phyloP scores from a whole-genome alignment of 2,888 invertebrate genomes.

The Aleiodes alternator region DNA sequence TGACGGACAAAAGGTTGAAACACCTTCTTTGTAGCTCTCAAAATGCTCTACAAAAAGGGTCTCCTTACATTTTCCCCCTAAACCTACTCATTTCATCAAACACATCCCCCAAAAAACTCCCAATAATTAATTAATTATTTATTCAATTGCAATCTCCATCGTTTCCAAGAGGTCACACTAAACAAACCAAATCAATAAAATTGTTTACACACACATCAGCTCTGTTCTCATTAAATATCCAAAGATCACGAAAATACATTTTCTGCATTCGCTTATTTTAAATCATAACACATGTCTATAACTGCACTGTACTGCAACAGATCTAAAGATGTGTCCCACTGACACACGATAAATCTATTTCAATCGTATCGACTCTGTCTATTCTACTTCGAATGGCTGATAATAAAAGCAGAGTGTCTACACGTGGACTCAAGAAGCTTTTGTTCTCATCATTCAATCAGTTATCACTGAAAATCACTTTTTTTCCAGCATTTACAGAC shows the following conservation, averaged over 20 bases:
- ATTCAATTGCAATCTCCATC: too few relatives aligned
- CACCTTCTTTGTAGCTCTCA: too few relatives aligned
- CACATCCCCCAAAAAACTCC: too few relatives aligned
- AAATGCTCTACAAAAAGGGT: too few relatives aligned
- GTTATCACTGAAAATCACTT: slow-evolving; percentile 2
- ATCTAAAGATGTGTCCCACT: background rate
- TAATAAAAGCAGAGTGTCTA: background rate
- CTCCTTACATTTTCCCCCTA: too few relatives aligned
- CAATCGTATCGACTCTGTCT: slow-evolving; percentile 24
- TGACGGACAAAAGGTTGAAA: too few relatives aligned
- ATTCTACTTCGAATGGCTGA: background rate
- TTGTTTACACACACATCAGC: background rate
- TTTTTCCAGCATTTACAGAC: background rate
- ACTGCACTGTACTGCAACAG: background rate
- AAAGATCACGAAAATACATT: background rate
- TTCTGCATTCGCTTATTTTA: background rate
- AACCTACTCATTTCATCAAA: too few relatives aligned
- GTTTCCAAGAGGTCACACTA: background rate
- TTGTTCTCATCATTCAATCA: slow-evolving; percentile 2
- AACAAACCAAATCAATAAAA: background rate
- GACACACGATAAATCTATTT: slow-evolving; percentile 15
- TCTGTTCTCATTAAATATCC: background rate
- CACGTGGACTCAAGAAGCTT: background rate
- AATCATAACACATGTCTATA: background rate
- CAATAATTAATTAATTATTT: too few relatives aligned